Evolutionary conservation across 2,888 invertebrate genomes (phyloP), one percentile per base, ranked within the genome.

Genomic region (Lepidochrysops patricia): DNA sequence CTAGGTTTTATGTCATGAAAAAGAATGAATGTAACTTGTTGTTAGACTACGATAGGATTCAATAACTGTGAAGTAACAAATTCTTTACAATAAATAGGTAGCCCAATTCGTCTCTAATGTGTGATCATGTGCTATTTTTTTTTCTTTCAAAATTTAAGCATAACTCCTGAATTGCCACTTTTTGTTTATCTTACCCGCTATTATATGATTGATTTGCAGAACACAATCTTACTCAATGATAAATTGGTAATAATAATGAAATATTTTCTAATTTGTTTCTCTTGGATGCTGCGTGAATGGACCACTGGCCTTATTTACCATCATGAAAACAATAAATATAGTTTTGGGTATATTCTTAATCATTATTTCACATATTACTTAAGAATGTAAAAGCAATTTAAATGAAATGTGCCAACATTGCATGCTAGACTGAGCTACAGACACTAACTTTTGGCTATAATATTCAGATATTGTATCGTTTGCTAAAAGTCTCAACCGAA

Each of bases 271-370:
- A 32, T 54, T 29, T 32, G n/a, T 54, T 54, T 54, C 54, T 54
- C 54, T 54, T 54, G 54, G 54, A 54, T 54, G 54, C 54, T 54
- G 54, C 54, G 54, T 54, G 15, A 54, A 32, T 32, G 54, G 29
- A 54, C 54, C 54, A 54, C 54, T 29, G 52, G 54, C 29, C 54
- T 54, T 32, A 32, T 54, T 54, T 54, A 29, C 13, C 54, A 54
- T 19, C 54, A 54, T 19, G 29, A 54, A 54, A 54, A 29, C 9
- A 29, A 54, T 29, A 54, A 54, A 29, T 54, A 54, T 54, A 54
- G 54, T 29, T 54, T 54, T 54, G 54, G 54, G 54, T 54, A 54
- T 54, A 19, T 32, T 32, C 7, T 54, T 54, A 54, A 32, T 19
- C 7, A 32, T 54, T 54, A 54, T 54, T 49, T 32, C 54, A 54